These are phyloP conservation scores for Coregonus sp. DNA, from an alignment of 2,797 vertebrate species.

Conservation along the genomic window DNA sequence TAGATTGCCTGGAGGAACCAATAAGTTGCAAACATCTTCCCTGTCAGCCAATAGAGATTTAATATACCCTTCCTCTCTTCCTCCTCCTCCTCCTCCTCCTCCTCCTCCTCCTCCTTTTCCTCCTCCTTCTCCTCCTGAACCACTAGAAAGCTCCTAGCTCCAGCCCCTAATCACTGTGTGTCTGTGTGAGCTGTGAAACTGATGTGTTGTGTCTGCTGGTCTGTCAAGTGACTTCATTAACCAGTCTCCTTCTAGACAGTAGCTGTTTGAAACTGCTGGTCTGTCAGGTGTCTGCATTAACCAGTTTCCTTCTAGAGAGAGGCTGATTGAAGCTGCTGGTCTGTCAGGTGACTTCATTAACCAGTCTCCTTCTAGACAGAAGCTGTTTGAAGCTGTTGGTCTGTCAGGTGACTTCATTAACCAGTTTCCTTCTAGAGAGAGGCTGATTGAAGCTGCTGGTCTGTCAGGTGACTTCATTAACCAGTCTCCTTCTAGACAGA, in stretches of 20 bases:
- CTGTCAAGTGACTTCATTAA: conserved; percentile 11
- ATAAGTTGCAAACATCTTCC: conserved; percentile 40
- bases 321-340: conserved; percentile 43
- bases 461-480: conserved; percentile 58
- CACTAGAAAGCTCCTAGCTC: conserved; percentile 17
- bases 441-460: conserved; percentile 29
- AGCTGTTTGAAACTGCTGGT: conserved; percentile 16
- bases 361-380: conserved; percentile 39
- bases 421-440: too few relatives aligned
- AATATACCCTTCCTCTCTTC: conserved; percentile 16
- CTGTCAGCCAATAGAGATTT: conserved; percentile 35
- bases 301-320: conserved; percentile 38
- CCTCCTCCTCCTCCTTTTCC: not conserved
- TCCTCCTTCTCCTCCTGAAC: conserved; percentile 13
- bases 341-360: conserved; percentile 58
- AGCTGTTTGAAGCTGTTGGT: conserved; percentile 40
- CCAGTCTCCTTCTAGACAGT: too few relatives aligned
- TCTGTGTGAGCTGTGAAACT: conserved; percentile 40
- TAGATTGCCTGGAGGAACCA: conserved; percentile 48
- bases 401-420: conserved; percentile 12
- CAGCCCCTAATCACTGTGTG: conserved; percentile 45
- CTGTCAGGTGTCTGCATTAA: conserved; percentile 58
- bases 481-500: conserved; percentile 38
- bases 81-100: conserved; percentile 23
- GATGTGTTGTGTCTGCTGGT: conserved; percentile 65